Conservation (phyloP, 2,797 vertebrate species). For the Bufotes viridis region DNA sequence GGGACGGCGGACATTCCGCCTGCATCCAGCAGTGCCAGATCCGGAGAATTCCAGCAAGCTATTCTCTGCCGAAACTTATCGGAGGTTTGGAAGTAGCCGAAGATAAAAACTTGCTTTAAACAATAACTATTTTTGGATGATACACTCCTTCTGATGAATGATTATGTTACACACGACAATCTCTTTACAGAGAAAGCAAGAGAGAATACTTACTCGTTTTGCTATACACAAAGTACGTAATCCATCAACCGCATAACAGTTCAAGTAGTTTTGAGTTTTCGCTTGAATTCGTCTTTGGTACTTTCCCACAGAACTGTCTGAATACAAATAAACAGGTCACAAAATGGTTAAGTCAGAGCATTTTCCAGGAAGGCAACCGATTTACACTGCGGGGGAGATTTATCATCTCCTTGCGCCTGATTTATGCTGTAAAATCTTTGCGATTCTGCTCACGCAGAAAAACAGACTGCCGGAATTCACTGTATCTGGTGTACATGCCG, state of each 20-base stretch:
- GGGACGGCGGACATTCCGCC: too few species aligned
- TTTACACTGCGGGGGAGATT: not conserved
- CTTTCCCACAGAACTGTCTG: conserved; percentile 86
- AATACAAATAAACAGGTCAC: conserved; percentile 42
- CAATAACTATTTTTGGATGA: not conserved
- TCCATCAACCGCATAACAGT: conserved; percentile 91
- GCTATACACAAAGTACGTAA: conserved; percentile 96
- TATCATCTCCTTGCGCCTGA: too few species aligned
- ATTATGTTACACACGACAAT: not conserved
- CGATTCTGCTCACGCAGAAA: too few species aligned
- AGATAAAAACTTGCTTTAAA: too few species aligned
- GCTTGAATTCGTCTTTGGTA: conserved; percentile 89
- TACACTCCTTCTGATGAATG: not conserved
- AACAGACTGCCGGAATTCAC: too few species aligned
- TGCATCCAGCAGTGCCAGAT: too few species aligned
- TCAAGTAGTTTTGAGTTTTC: conserved; percentile 94
- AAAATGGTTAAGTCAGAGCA: not conserved
- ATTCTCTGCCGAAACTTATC: too few species aligned
- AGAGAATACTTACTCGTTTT: conserved; percentile 85
- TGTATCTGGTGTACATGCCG: too few species aligned
- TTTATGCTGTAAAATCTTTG: too few species aligned
- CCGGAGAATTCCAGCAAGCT: too few species aligned
- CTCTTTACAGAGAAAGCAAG: not conserved
- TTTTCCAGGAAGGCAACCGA: not conserved
- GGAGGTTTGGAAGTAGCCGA: too few species aligned